phyloP scores from a whole-genome alignment of 2,888 invertebrate genomes.

The Epinotia ramella region DNA sequence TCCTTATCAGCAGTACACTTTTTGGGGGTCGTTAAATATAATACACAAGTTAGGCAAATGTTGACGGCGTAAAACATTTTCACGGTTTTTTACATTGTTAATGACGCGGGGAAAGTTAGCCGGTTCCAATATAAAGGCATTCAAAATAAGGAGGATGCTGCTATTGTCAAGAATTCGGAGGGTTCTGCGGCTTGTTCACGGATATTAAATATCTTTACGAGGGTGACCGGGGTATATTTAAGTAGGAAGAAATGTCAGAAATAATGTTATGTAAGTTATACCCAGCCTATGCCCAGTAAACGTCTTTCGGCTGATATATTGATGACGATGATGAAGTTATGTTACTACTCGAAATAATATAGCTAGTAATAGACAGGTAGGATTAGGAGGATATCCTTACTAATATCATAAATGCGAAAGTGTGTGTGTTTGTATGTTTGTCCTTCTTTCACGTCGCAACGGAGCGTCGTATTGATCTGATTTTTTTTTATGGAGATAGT shows the following conservation, averaged over 20 bases:
- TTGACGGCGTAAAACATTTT: conserved; percentile 28
- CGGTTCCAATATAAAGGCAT: conserved; percentile 11
- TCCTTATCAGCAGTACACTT: conserved; percentile 29
- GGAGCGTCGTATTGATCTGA: too few species aligned
- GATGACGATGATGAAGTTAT: background rate
- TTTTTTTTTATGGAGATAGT: too few species aligned
- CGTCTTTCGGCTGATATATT: too few species aligned
- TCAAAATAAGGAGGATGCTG: conserved; percentile 23
- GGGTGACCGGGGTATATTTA: conserved; percentile 7
- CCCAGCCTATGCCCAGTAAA: too few species aligned
- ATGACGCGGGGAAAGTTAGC: conserved; percentile 22
- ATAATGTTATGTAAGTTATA: conserved; percentile 14
- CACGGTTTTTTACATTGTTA: conserved; percentile 36
- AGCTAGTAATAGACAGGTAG: background rate
- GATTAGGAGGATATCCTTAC: too few species aligned
- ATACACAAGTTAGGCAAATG: conserved; percentile 27
- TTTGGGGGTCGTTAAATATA: conserved; percentile 21
- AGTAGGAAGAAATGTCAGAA: conserved; percentile 12
- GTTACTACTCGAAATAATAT: conserved; percentile 1
- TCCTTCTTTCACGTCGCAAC: too few species aligned
- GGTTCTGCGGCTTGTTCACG: background rate
- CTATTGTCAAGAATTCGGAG: conserved; percentile 10
- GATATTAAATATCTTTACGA: conserved; percentile 26
- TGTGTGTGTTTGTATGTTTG: too few species aligned
- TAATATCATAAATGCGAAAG: too few species aligned